A percentile compares a stretch with the other conserved stretches of the same genome.
These are phyloP conservation scores for Meloidogyne hapla DNA, from an alignment of 1,140 invertebrate species.

Conservation along the genomic window DNA sequence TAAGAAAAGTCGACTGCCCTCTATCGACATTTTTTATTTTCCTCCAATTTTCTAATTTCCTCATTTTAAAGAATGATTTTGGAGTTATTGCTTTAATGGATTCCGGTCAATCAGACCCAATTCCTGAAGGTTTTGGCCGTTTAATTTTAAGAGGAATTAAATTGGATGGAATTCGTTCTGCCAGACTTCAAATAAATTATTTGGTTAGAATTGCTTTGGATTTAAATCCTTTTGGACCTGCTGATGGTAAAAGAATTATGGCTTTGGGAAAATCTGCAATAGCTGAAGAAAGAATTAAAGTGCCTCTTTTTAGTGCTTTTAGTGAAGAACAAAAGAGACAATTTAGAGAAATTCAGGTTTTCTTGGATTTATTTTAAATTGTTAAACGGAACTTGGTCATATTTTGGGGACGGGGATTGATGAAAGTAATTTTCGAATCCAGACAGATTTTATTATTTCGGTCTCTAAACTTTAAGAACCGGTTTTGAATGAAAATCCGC, in stretches of 20 bases:
- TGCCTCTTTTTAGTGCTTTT: conserved; percentile 12
- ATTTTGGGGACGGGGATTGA: too few species aligned
- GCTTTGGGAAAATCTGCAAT: background rate
- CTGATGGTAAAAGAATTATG: conserved; percentile 6
- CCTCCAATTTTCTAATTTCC: too few species aligned
- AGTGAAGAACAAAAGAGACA: conserved; percentile 18
- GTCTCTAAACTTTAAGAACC: too few species aligned
- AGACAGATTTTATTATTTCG: too few species aligned
- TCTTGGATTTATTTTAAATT: background rate
- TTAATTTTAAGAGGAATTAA: background rate
- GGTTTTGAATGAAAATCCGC: too few species aligned
- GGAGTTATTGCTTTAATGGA: conserved; percentile 9
- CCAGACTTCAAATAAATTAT: conserved; percentile 9
- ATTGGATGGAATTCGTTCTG: conserved; percentile 9
- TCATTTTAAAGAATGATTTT: conserved; percentile 18
- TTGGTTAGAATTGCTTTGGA: conserved; percentile 1
- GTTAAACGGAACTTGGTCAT: background rate
- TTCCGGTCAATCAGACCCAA: background rate
- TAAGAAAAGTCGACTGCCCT: too few species aligned
- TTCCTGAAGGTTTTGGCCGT: conserved; percentile 12
- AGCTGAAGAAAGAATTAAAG: conserved; percentile 13
- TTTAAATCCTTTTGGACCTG: conserved; percentile 11
- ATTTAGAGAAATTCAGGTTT: conserved; percentile 23
- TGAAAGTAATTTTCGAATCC: too few species aligned
- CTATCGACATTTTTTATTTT: too few species aligned